Base-by-base conservation (phyloP, 2,113 vertebrate species). In the Malurus cyaneus region DNA sequence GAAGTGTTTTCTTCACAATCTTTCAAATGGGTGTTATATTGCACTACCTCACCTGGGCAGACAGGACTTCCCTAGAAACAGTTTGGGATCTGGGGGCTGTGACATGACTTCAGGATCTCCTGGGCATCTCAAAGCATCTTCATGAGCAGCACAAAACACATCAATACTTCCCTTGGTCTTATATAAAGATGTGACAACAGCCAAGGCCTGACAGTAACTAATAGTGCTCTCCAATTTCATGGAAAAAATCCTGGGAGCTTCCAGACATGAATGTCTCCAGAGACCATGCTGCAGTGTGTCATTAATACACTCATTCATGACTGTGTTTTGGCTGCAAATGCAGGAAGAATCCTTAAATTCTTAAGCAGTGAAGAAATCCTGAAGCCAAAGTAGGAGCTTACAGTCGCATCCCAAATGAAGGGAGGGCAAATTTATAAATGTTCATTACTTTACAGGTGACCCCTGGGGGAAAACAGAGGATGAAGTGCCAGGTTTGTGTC, bases 401-500 rank as follows among this genome's bases (percentile, higher is more conserved):
- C 34, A 47, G 6, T 6, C 0, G 0, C 60, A 64, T 34, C 80
- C 32, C 61, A 62, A 62, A 52, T 4, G 36, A 93, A 61, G 56
- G 28, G 50, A 25, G 49, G 46, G 19, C 18, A 36, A 57, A 69
- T 39, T 69, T 25, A 57, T 59, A 61, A 67, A 65, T 14, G 65
- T 2, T 8, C 62, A 76, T 61, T 18, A 7, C 19, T 67, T 49
- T 14, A 25, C 54, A 83, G 42, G 39, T 31, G 60, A 59, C 20
- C n/a, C 10, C 78, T 26, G 62, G 9, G 25, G 70, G 70, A n/a
- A 59, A 44, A 17, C 3, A 56, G 49, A 1, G 57, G 36, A 14
- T 7, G 57, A 80, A 86, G 34, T 34, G 50, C 10, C 46, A 56
- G 29, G 57, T 81, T 88, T 77, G n/a, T 18, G 18, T 26, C 34